Evolutionary conservation across 2,797 vertebrate genomes (phyloP).

Genomic region (Artibeus lituratus): DNA sequence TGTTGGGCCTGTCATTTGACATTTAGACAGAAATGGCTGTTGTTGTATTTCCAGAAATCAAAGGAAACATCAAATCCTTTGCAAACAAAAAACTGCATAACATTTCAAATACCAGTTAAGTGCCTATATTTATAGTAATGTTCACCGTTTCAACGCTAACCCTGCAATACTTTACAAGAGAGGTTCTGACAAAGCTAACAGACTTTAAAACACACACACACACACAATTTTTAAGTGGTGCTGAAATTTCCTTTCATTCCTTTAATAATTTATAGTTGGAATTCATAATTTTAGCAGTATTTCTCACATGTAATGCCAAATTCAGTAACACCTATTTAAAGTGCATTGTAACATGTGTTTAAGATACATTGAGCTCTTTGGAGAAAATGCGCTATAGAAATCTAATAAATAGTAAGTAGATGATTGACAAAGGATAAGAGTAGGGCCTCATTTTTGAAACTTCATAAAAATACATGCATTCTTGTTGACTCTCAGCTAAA

Average conservation of each 20-base stretch:
- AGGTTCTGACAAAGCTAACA: conserved; percentile 54
- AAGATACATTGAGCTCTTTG: conserved; percentile 68
- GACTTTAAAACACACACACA: not conserved
- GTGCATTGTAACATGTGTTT: conserved; percentile 67
- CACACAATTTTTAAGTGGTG: conserved; percentile 41
- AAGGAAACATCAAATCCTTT: conserved; percentile 58
- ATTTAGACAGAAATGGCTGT: conserved; percentile 53
- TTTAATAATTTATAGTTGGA: conserved; percentile 64
- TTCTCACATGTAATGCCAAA: conserved; percentile 66
- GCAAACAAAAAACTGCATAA: conserved; percentile 57
- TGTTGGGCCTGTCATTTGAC: conserved; percentile 39
- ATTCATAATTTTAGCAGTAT: conserved; percentile 66
- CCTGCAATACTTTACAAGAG: conserved; percentile 49
- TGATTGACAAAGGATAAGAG: conserved; percentile 73
- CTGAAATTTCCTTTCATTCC: conserved; percentile 58
- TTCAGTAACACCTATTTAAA: conserved; percentile 69
- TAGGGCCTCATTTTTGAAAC: conserved; percentile 60
- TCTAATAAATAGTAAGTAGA: conserved; percentile 72
- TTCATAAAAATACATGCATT: conserved; percentile 54
- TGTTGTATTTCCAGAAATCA: conserved; percentile 58
- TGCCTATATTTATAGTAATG: conserved; percentile 40
- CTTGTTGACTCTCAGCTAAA: conserved; percentile 43
- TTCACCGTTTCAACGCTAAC: conserved; percentile 56
- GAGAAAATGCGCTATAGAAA: conserved; percentile 67
- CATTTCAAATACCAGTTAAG: conserved; percentile 50